Evolutionary conservation across 2,888 invertebrate genomes (phyloP).

Genomic region (Oithona nana): DNA sequence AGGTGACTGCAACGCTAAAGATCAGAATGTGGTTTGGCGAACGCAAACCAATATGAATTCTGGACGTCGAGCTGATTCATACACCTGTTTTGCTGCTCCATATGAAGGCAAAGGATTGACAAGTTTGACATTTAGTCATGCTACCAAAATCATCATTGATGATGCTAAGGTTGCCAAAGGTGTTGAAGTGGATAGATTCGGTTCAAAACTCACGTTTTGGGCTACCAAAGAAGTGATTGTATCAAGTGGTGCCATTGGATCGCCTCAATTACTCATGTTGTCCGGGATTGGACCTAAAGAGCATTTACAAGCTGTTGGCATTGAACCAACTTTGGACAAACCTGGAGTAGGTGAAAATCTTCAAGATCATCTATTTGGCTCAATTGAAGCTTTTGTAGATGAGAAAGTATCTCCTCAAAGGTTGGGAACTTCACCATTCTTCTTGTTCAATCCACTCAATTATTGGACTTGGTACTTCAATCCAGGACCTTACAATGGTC

Average conservation of each 20-base stretch:
- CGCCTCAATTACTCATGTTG: conserved; percentile 74
- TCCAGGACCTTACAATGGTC: too few relatives aligned
- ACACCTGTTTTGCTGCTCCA: background rate
- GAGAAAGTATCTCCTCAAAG: background rate
- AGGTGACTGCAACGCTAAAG: too few relatives aligned
- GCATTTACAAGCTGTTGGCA: conserved; percentile 47
- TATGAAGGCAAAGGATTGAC: too few relatives aligned
- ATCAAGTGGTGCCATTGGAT: conserved; percentile 67
- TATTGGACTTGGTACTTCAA: background rate
- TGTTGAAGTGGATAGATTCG: conserved; percentile 49
- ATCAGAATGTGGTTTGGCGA: too few relatives aligned
- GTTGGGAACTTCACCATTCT: background rate
- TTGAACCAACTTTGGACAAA: conserved; percentile 51
- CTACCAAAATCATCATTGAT: conserved; percentile 1
- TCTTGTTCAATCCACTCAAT: background rate
- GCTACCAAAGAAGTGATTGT: conserved; percentile 62
- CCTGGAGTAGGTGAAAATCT: conserved; percentile 32
- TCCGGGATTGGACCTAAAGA: conserved; percentile 68
- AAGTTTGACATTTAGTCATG: too few relatives aligned
- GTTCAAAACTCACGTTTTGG: conserved; percentile 41
- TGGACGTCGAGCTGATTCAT: too few relatives aligned
- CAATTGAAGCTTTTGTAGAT: background rate
- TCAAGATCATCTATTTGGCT: conserved; percentile 60
- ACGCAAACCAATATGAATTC: too few relatives aligned
- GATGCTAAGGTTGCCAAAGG: conserved; percentile 40